phyloP scores from a whole-genome alignment of 2,113 vertebrate genomes.

The Castor canadensis region DNA sequence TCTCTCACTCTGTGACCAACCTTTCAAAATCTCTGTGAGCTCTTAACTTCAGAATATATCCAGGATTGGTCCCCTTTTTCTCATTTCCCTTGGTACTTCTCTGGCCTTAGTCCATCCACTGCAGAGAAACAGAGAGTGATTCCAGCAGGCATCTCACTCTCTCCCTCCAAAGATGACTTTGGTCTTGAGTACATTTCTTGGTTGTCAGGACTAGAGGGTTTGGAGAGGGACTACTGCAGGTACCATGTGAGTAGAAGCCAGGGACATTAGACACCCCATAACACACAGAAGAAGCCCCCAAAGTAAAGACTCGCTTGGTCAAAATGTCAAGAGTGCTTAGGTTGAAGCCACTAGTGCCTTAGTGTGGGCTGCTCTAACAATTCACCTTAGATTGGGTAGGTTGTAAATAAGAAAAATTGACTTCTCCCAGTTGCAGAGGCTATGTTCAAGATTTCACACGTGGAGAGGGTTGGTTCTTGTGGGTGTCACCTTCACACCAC shows the following conservation, averaged over 20 bases:
- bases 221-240: neutral
- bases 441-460: neutral
- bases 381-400: neutral
- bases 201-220: neutral
- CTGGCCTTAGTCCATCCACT: neutral
- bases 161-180: neutral
- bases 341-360: neutral
- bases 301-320: neutral
- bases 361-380: neutral
- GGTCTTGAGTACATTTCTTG: neutral
- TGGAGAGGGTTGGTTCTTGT: neutral
- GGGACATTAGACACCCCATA: neutral
- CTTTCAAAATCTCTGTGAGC: conserved; percentile 1
- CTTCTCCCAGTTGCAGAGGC: neutral
- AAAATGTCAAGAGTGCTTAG: neutral
- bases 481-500: neutral
- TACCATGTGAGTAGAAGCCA: neutral
- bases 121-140: neutral
- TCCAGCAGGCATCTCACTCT: neutral
- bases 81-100: neutral
- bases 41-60: neutral
- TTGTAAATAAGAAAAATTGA: neutral
- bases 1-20: neutral
- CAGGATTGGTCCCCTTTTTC: neutral
- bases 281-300: neutral